Percentiles rank a stretch among this genome's conserved stretches.
Evolutionary conservation across 2,113 vertebrate species (phyloP).

Genomic region (Polyodon spathula): DNA sequence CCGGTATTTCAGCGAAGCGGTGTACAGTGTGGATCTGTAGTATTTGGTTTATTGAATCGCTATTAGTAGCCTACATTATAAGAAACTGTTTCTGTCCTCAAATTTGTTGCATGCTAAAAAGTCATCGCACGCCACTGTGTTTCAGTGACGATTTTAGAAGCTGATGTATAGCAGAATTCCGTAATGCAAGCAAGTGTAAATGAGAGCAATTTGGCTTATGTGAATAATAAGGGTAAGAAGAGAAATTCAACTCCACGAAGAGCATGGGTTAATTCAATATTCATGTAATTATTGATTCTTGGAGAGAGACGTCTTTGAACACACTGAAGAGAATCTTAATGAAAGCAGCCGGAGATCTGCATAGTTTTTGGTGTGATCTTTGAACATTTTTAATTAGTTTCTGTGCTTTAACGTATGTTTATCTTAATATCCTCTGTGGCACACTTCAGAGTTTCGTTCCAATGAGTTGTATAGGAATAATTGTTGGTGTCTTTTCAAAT

Average conservation of each 20-base stretch:
- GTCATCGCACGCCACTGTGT: too few relatives aligned
- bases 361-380: background rate
- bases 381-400: background rate
- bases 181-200: too few relatives aligned
- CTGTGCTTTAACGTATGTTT: conserved; percentile 5
- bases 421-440: conserved; percentile 26
- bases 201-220: too few relatives aligned
- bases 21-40: too few relatives aligned
- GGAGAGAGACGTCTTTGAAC: background rate
- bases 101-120: too few relatives aligned
- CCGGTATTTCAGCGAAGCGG: too few relatives aligned
- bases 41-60: too few relatives aligned
- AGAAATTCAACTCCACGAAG: background rate
- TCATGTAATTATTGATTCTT: conserved; percentile 1
- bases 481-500: conserved; percentile 62
- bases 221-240: too few relatives aligned
- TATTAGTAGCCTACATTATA: too few relatives aligned
- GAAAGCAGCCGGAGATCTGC: background rate
- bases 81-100: too few relatives aligned
- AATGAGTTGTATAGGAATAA: conserved; percentile 51
- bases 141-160: too few relatives aligned
- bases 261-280: background rate
- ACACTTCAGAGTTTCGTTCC: conserved; percentile 36
- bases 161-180: too few relatives aligned
- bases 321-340: conserved; percentile 5